These are phyloP conservation scores for Toxostoma redivivum DNA, from an alignment of 2,113 vertebrate species.

Conservation along the genomic window DNA sequence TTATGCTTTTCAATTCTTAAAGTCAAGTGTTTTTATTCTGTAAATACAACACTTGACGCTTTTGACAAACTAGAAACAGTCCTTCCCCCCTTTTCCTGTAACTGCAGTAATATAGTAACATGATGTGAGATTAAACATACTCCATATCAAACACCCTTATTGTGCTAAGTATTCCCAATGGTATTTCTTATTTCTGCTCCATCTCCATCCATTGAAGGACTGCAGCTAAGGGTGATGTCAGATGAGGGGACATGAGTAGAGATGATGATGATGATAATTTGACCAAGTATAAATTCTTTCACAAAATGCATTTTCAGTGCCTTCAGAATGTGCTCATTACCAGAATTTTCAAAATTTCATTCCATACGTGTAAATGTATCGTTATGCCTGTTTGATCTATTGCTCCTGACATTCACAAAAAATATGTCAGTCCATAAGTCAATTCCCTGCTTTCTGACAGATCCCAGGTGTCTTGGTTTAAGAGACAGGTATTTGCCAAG, in stretches of 20 bases:
- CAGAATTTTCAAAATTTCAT: background rate
- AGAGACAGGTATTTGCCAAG: no score
- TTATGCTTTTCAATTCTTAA: background rate
- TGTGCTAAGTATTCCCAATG: background rate
- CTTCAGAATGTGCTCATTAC: background rate
- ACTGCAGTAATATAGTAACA: background rate
- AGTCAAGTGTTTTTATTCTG: background rate
- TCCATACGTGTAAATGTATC: background rate
- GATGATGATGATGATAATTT: background rate
- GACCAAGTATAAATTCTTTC: background rate
- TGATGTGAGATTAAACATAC: background rate
- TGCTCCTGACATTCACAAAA: background rate
- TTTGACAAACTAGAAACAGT: background rate
- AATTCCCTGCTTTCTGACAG: background rate
- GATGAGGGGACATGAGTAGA: background rate
- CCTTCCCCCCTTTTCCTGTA: background rate
- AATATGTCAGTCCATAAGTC: background rate
- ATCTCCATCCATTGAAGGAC: background rate
- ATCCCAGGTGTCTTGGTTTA: no score
- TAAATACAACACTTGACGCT: background rate
- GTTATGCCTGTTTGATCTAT: background rate
- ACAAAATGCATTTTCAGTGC: background rate
- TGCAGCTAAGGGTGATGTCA: background rate
- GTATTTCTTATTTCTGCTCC: background rate
- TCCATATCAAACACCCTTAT: background rate